Conservation (phyloP, 1,140 invertebrate genomes). For the Drosophila quadrilineata region DNA sequence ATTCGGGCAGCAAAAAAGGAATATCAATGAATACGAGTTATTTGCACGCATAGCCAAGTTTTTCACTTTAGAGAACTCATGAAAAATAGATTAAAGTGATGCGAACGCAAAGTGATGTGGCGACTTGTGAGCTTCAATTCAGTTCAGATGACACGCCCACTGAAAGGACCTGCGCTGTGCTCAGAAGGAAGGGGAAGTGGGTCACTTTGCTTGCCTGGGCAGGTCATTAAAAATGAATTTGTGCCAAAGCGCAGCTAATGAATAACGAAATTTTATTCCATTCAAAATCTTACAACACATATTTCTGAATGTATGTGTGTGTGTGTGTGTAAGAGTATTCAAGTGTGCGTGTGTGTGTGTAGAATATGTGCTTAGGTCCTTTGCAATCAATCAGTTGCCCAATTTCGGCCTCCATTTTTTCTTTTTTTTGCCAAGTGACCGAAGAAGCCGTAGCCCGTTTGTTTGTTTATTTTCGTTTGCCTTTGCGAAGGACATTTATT, state of each 20-base stretch:
- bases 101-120: slow-evolving; percentile 27
- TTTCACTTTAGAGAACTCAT: slow-evolving; percentile 73
- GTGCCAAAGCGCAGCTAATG: slow-evolving; percentile 75
- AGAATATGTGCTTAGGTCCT: neutral
- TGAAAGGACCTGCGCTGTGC: too few species aligned
- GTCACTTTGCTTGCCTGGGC: slow-evolving; percentile 1
- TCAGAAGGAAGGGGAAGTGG: neutral
- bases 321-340: neutral
- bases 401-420: slow-evolving; percentile 28
- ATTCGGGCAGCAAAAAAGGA: slow-evolving; percentile 33
- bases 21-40: slow-evolving; percentile 78
- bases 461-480: slow-evolving; percentile 42
- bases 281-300: slow-evolving; percentile 7
- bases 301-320: neutral
- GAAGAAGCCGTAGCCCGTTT: slow-evolving; percentile 15
- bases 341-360: slow-evolving; percentile 11
- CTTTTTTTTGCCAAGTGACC: slow-evolving; percentile 22
- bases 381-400: slow-evolving; percentile 46
- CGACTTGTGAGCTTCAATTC: neutral
- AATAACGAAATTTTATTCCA: slow-evolving; percentile 62
- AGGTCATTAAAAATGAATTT: slow-evolving; percentile 78
- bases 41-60: slow-evolving; percentile 67
- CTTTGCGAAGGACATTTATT: slow-evolving; percentile 41
- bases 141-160: neutral
- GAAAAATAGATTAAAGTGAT: slow-evolving; percentile 77